Evolutionary conservation across 2,888 invertebrate species (phyloP), one percentile per base, ranked within the genome.

Genomic region (Lymantria monacha): DNA sequence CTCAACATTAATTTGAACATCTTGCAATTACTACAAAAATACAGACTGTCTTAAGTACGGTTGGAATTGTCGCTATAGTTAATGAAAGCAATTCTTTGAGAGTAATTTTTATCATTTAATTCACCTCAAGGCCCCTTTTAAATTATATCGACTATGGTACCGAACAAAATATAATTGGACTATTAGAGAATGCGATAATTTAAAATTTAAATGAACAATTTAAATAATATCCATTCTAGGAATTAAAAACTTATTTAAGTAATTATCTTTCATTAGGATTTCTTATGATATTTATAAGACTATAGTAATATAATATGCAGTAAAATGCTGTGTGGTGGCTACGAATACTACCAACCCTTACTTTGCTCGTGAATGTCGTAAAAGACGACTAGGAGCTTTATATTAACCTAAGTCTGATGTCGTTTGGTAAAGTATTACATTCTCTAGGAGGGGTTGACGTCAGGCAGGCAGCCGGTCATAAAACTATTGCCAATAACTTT

Each of bases 81-180:
- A 57, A 62, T 66, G 55, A 59, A 53, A 57, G 53, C 41, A 42
- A 49, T 66, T 57, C 38, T 59, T 57, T 49, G 11, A 15, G 33
- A 30, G 42, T 52, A 44, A 49, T 38, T 44, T 38, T 42, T 48
- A 54, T 59, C 54, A 46, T 41, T 37, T 46, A 52, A 52, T 49
- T 57, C 47, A 57, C 33, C 15, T 53, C 11, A 15, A 42, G 44
- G 15, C 12, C 44, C 49, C 49, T 56, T 63, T 59, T 43, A 43
- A 52, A 53, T 52, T 52, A n/a, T 40, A 7, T 22, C 15, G 46
- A 36, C 42, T 31, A 48, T 40, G 36, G 41, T 40, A 15, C 42
- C 45, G 41, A 37, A 42, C 59, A 38, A 56, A 37, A 51, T 59
- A 57, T 42, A 41, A 12, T 22, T 8, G 43, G 10, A 53, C 48